These are phyloP conservation scores for Corythornis leucogaster DNA, from an alignment of 2,797 vertebrate genomes.

Conservation along the genomic window DNA sequence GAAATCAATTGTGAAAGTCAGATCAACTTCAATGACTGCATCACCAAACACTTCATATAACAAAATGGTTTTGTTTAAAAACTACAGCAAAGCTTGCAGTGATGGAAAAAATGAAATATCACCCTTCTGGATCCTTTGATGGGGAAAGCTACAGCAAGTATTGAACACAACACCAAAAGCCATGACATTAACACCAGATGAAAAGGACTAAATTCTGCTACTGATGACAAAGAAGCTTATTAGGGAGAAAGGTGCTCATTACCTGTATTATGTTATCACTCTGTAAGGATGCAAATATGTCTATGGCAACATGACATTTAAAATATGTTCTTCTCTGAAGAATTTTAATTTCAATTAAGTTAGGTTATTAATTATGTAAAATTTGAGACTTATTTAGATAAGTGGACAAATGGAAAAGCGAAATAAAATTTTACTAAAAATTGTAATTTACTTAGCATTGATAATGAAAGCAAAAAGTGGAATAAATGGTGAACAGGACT, in stretches of 20 bases:
- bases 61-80: slow-evolving; percentile 6
- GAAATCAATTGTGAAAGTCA: slow-evolving; percentile 8
- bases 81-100: neutral
- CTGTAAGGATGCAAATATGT: neutral
- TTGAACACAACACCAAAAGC: neutral
- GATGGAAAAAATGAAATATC: neutral
- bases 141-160: neutral
- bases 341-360: slow-evolving; percentile 2
- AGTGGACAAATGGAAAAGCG: neutral
- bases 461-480: neutral
- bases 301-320: slow-evolving; percentile 5
- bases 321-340: neutral
- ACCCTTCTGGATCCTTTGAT: neutral
- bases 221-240: neutral
- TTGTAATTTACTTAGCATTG: neutral
- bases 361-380: slow-evolving; percentile 29
- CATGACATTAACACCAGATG: neutral
- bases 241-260: slow-evolving; percentile 29
- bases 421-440: slow-evolving; percentile 1
- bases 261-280: slow-evolving; percentile 36
- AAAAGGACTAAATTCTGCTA: neutral
- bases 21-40: slow-evolving; percentile 9
- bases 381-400: slow-evolving; percentile 33
- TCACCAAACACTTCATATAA: neutral
- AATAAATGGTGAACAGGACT: neutral